phyloP scores from a whole-genome alignment of 1,140 invertebrate species.

The Charaxes varanes region DNA sequence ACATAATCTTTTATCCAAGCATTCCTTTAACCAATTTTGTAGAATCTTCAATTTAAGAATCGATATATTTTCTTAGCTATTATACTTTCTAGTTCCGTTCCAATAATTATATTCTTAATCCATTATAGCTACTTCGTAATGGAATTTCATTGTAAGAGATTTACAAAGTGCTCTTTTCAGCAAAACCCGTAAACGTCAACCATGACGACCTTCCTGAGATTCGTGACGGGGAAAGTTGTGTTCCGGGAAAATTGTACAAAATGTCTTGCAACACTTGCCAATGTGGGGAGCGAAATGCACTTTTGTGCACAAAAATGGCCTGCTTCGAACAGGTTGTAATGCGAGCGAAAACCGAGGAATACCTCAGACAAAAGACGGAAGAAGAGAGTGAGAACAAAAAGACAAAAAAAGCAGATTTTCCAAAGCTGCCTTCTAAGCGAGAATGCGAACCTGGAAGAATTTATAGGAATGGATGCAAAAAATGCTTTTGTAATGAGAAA shows the following conservation, averaged over 20 bases:
- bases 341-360: slow-evolving; percentile 7
- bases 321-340: slow-evolving; percentile 17
- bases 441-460: slow-evolving; percentile 32
- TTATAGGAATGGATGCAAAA: slow-evolving; percentile 33
- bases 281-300: slow-evolving; percentile 42
- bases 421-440: too few species aligned
- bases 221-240: slow-evolving; percentile 37
- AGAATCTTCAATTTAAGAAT: too few species aligned
- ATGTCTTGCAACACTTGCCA: slow-evolving; percentile 62
- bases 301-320: slow-evolving; percentile 52
- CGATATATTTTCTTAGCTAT: too few species aligned
- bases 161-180: too few species aligned
- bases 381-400: slow-evolving; percentile 2
- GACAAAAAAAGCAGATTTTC: not conserved
- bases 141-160: too few species aligned
- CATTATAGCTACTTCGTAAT: too few species aligned
- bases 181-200: not conserved
- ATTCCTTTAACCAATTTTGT: too few species aligned
- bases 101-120: too few species aligned
- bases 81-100: too few species aligned
- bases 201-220: slow-evolving; percentile 24
- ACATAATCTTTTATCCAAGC: too few species aligned
- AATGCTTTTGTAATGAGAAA: slow-evolving; percentile 35
- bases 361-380: slow-evolving; percentile 2
- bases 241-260: slow-evolving; percentile 48